Base-by-base conservation (phyloP, 2,888 invertebrate genomes). In the Torymus aiolomorphi region DNA sequence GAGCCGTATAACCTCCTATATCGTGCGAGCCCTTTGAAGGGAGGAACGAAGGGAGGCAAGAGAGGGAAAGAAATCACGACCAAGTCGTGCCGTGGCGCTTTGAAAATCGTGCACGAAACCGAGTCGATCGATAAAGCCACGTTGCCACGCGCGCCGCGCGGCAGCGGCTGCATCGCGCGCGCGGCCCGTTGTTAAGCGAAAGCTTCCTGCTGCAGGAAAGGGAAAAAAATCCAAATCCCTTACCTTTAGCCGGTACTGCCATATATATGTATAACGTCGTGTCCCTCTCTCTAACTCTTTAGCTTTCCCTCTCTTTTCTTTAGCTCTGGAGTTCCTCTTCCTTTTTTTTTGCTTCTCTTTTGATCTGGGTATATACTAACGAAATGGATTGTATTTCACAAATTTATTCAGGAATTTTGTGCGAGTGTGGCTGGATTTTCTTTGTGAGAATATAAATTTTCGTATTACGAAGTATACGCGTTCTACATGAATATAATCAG, bases 41-140 rank as follows among this genome's bases (percentile, higher is more conserved):
- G 69, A 69, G 62, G 42, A 24, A 13, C 11, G 5, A 42, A 14
- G 66, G 18, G 52, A 52, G 54, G n/a, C 11, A 56, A 14, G 66
- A 20, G 52, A 52, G 54, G n/a, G 20, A 56, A 59, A 74, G 57
- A 59, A 66, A 66, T 74, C 74, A 74, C 74, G 74, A 66, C 63
- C 18, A 24, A 51, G 51, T 78, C 77, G 66, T 78, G 77, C 72
- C 31, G 20, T 20, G 31, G 76, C 31, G 62, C 63, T 73, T 65
- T 61, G 76, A 59, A 63, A 77, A 77, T 77, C 71, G 77, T 77
- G 77, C 71, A 65, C 71, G 70, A 71, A 71, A 77, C 56, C 63
- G 63, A 76, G 62, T 31, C 31, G 31, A 31, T 31, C 31, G 31
- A 31, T 31, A 31, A 31, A 31, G 31, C 31, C 31, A 31, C 31